Evolutionary conservation across 1,140 invertebrate genomes (phyloP).

Genomic region (Conus betulinus): DNA sequence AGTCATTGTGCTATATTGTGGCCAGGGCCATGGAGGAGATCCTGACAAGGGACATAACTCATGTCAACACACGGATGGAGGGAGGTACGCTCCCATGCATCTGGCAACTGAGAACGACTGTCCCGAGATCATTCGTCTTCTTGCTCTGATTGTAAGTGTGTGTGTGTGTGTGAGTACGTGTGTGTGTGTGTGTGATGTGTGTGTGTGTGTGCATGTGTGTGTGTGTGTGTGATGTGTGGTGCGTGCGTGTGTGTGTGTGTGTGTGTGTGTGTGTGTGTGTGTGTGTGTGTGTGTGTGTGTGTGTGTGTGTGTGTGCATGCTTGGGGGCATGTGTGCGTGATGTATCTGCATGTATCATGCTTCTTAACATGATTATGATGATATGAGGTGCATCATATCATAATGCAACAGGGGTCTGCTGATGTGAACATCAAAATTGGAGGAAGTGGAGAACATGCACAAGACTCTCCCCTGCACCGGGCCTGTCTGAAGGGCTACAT

Average conservation of each 20-base stretch:
- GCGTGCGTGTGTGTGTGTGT: background rate
- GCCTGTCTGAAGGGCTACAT: constrained; percentile 18
- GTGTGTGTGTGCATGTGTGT: too few relatives aligned
- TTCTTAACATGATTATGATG: too few relatives aligned
- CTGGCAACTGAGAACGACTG: constrained; percentile 4
- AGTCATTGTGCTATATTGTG: background rate
- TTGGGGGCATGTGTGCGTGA: background rate
- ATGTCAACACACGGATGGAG: constrained; percentile 18
- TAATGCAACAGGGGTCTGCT: too few relatives aligned
- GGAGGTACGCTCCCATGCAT: constrained; percentile 25
- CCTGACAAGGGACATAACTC: background rate
- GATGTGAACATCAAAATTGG: background rate
- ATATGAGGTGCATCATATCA: too few relatives aligned
- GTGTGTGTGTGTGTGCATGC: background rate
- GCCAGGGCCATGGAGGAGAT: constrained; percentile 27
- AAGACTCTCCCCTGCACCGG: background rate
- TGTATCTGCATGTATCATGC: background rate
- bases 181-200: too few relatives aligned
- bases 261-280: constrained; percentile 1
- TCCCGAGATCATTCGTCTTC: constrained; percentile 10
- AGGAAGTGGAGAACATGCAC: background rate
- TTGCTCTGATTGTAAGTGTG: constrained; percentile 11
- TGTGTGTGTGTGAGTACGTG: background rate
- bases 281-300: background rate
- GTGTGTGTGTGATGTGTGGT: too few relatives aligned